phyloP scores from a whole-genome alignment of 1,140 invertebrate species.

The Drosophila ficusphila region DNA sequence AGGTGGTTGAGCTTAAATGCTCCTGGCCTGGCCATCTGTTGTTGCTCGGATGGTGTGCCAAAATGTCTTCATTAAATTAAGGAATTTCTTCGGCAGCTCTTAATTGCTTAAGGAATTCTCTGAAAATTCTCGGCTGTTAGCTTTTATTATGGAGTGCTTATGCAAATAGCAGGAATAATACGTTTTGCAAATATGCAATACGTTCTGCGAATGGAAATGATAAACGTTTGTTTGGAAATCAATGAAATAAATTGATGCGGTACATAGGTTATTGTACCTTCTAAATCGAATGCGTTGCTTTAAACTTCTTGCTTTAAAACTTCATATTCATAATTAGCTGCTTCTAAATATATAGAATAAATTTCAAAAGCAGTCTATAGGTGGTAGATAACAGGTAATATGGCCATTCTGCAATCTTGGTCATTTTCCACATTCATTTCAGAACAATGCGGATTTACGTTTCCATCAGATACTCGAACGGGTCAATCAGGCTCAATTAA shows the following conservation, averaged over 20 bases:
- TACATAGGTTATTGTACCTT: not conserved
- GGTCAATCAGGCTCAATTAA: slow-evolving; percentile 50
- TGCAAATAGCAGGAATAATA: not conserved
- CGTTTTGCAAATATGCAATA: not conserved
- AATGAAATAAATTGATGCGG: too few species aligned
- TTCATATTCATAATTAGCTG: too few species aligned
- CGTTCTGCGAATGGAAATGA: too few species aligned
- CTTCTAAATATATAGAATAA: too few species aligned
- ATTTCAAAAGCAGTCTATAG: not conserved
- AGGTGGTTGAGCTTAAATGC: slow-evolving; percentile 25
- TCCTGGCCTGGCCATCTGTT: slow-evolving; percentile 16
- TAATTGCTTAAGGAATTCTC: slow-evolving; percentile 13
- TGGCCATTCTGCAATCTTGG: not conserved
- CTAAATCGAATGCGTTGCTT: too few species aligned
- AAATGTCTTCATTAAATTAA: slow-evolving; percentile 35
- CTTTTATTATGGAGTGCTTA: slow-evolving; percentile 3
- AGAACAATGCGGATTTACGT: slow-evolving; percentile 7
- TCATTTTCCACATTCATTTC: not conserved
- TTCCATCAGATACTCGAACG: not conserved
- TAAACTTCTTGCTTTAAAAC: too few species aligned
- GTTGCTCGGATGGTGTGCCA: slow-evolving; percentile 1
- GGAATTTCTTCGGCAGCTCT: slow-evolving; percentile 25
- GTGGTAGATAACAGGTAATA: not conserved
- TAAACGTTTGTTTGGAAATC: too few species aligned
- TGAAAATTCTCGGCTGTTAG: not conserved